phyloP scores from a whole-genome alignment of 2,113 vertebrate species.

The Ctenodactylus gundi region DNA sequence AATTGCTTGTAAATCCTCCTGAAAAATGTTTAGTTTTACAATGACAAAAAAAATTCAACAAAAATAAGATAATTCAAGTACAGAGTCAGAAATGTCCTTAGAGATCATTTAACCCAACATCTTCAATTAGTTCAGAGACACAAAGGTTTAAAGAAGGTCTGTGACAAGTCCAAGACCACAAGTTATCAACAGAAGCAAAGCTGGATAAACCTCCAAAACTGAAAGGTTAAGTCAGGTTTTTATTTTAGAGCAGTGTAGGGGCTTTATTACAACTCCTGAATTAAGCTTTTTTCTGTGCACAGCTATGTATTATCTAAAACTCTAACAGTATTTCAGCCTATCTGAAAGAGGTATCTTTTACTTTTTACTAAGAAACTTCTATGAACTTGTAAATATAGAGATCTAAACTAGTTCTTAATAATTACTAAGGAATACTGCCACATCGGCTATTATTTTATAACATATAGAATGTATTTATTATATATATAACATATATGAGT shows the following conservation, averaged over 20 bases:
- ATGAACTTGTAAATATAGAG: background rate
- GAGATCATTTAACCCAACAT: background rate
- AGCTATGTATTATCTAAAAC: background rate
- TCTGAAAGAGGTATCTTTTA: background rate
- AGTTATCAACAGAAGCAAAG: background rate
- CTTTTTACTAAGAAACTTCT: background rate
- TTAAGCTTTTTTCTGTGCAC: background rate
- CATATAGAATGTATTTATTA: no score
- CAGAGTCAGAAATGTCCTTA: background rate
- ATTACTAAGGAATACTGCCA: background rate
- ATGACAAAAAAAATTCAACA: background rate
- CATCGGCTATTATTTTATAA: no score
- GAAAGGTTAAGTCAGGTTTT: background rate
- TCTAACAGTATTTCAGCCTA: background rate
- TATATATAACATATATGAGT: no score
- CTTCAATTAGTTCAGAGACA: background rate
- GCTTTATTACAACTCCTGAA: background rate
- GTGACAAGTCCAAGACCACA: background rate
- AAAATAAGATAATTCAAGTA: background rate
- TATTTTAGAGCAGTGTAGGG: background rate
- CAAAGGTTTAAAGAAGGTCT: background rate
- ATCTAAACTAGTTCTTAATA: background rate
- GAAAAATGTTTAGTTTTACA: background rate
- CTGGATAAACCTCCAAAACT: background rate
- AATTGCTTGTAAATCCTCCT: background rate